A percentile compares a stretch with the other conserved stretches of the same genome.
Conservation (phyloP, 2,888 invertebrate genomes). For the Netelia inedita region DNA sequence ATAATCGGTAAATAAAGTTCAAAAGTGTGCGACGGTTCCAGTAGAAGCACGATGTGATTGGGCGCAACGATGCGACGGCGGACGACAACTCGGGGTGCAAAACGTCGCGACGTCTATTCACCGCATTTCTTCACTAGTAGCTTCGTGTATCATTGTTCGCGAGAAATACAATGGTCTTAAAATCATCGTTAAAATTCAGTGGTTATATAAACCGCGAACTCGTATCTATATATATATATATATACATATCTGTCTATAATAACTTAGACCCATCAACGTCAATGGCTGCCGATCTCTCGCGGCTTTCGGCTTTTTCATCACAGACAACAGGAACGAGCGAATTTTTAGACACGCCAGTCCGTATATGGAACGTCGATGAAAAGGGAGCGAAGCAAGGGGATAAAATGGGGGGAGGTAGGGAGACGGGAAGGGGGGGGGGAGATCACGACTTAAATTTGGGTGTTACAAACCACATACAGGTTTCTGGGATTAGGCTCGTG, state of each 20-base stretch:
- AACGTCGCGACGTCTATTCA: not conserved
- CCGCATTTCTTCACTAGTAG: not conserved
- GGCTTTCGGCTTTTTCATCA: constrained; percentile 42
- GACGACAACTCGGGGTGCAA: not conserved
- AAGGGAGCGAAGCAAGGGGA: constrained; percentile 24
- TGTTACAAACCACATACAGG: constrained; percentile 74
- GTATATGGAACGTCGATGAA: constrained; percentile 64
- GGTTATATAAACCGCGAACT: constrained; percentile 41
- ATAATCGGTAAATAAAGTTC: not conserved
- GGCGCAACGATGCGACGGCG: constrained; percentile 36
- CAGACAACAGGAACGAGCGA: constrained; percentile 23
- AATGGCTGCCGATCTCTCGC: constrained; percentile 21
- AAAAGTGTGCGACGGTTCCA: constrained; percentile 33
- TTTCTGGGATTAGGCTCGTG: constrained; percentile 72
- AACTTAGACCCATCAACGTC: constrained; percentile 31
- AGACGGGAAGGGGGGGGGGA: constrained; percentile 23
- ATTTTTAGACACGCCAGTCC: constrained; percentile 27
- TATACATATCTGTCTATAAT: not conserved
- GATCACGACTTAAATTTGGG: constrained; percentile 68
- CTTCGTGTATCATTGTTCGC: not conserved
- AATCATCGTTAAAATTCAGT: constrained; percentile 30
- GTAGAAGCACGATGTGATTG: not conserved
- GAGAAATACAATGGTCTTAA: not conserved
- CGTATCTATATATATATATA: not conserved
- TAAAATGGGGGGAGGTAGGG: constrained; percentile 18